phyloP scores from a whole-genome alignment of 2,888 invertebrate genomes.

The Thymelicus sylvestris region DNA sequence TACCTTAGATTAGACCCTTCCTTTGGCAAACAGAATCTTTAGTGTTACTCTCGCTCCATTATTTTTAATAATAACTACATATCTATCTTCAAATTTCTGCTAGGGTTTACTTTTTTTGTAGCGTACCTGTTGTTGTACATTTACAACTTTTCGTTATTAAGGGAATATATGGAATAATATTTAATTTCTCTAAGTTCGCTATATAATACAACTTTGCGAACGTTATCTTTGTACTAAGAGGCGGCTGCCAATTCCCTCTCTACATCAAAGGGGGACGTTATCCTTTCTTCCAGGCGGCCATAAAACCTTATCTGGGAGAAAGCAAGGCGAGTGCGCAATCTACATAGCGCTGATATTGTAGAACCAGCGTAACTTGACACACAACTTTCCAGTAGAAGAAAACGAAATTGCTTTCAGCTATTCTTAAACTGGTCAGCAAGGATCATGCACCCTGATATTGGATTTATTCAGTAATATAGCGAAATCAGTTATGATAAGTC shows the following conservation, averaged over 20 bases:
- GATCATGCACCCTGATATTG: background rate
- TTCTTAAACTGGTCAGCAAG: constrained; percentile 18
- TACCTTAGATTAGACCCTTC: too few relatives aligned
- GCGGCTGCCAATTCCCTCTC: constrained; percentile 52
- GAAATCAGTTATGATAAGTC: too few relatives aligned
- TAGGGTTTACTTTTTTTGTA: too few relatives aligned
- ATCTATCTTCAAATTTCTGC: too few relatives aligned
- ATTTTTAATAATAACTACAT: too few relatives aligned
- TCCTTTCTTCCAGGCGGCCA: constrained; percentile 77
- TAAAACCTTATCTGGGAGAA: constrained; percentile 82
- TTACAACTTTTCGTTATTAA: too few relatives aligned
- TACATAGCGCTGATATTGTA: constrained; percentile 83
- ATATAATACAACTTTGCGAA: constrained; percentile 30
- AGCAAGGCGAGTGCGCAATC: constrained; percentile 76
- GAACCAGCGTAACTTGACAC: constrained; percentile 60
- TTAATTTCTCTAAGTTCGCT: background rate
- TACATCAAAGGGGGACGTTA: constrained; percentile 80
- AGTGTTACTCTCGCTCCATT: too few relatives aligned
- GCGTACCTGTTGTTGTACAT: too few relatives aligned
- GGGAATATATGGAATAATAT: background rate
- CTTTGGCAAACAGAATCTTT: too few relatives aligned
- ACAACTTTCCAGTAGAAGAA: constrained; percentile 52
- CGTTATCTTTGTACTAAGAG: constrained; percentile 60
- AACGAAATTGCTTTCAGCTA: constrained; percentile 38
- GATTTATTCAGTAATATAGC: too few relatives aligned